Percentiles rank a stretch among this genome's conserved stretches.
phyloP scores from a whole-genome alignment of 2,888 invertebrate genomes.

The Polydrusus tereticollis region DNA sequence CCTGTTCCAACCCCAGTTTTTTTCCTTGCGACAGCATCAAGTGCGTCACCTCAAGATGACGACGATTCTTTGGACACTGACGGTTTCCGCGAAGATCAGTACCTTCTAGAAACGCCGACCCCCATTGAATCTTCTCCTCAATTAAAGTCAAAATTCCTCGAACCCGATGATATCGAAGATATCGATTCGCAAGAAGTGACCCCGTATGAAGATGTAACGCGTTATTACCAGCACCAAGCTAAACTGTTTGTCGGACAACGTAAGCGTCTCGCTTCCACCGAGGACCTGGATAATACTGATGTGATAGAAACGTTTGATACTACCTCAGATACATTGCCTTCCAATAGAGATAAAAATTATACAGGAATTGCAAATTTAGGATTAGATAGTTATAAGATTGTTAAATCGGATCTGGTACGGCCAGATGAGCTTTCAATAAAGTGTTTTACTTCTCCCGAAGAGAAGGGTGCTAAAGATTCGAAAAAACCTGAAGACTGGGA shows the following conservation, averaged over 20 bases:
- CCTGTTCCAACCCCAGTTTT: constrained; percentile 47
- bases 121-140: constrained; percentile 54
- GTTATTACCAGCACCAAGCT: constrained; percentile 64
- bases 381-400: constrained; percentile 61
- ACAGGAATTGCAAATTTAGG: constrained; percentile 60
- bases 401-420: constrained; percentile 60
- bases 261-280: constrained; percentile 66
- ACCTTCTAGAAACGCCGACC: constrained; percentile 68
- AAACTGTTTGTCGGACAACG: constrained; percentile 62
- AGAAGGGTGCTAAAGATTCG: constrained; percentile 67
- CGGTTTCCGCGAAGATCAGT: constrained; percentile 69
- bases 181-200: constrained; percentile 61
- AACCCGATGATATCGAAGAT: constrained; percentile 49
- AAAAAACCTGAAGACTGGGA: constrained; percentile 67
- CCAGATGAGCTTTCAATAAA: constrained; percentile 59
- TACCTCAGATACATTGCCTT: constrained; percentile 67
- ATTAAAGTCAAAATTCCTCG: constrained; percentile 51
- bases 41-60: constrained; percentile 70
- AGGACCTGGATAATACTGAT: constrained; percentile 64
- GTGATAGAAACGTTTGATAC: constrained; percentile 59
- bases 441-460: constrained; percentile 63
- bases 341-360: constrained; percentile 64
- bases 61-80: constrained; percentile 71
- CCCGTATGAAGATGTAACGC: constrained; percentile 62
- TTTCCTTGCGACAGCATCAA: constrained; percentile 60